Conservation (phyloP, 2,113 vertebrate species). For the Apeltes quadracus region DNA sequence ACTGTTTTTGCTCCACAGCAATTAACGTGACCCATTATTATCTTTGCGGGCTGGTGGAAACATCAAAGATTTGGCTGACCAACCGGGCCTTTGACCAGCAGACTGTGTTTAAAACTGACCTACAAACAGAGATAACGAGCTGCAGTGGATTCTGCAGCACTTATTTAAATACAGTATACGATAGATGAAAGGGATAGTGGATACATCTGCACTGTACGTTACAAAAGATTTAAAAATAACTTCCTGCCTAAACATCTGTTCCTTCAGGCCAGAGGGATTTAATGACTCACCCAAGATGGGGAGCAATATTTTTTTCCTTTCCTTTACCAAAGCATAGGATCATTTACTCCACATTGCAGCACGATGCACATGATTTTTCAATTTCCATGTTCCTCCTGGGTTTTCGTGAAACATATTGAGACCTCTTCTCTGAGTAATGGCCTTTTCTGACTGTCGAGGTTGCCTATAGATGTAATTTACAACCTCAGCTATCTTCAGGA, state of each 20-base stretch:
- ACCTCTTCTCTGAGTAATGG: slow-evolving; percentile 61
- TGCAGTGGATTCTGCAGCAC: not conserved
- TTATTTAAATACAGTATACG: not conserved
- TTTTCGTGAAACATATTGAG: slow-evolving; percentile 63
- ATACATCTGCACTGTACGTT: slow-evolving; percentile 17
- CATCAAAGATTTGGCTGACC: not conserved
- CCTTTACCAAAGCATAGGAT: slow-evolving; percentile 58
- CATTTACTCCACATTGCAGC: slow-evolving; percentile 63
- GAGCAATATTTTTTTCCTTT: slow-evolving; percentile 23
- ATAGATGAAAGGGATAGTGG: slow-evolving; percentile 15
- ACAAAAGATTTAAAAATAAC: slow-evolving; percentile 47
- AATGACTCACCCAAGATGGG: slow-evolving; percentile 48
- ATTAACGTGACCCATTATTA: slow-evolving; percentile 1
- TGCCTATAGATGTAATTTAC: slow-evolving; percentile 60
- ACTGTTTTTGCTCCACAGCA: not conserved
- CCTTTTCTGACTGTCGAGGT: slow-evolving; percentile 39
- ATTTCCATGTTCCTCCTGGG: slow-evolving; percentile 67
- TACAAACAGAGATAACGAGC: slow-evolving; percentile 32
- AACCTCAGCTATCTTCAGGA: slow-evolving; percentile 33
- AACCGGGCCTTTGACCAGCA: not conserved
- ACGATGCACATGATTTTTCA: slow-evolving; percentile 57
- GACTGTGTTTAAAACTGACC: not conserved
- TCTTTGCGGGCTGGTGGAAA: not conserved
- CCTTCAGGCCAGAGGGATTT: slow-evolving; percentile 32
- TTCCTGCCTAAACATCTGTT: slow-evolving; percentile 43